Evolutionary conservation across 2,113 vertebrate genomes (phyloP), one percentile per base, ranked within the genome.

Genomic region (Elephas maximus): DNA sequence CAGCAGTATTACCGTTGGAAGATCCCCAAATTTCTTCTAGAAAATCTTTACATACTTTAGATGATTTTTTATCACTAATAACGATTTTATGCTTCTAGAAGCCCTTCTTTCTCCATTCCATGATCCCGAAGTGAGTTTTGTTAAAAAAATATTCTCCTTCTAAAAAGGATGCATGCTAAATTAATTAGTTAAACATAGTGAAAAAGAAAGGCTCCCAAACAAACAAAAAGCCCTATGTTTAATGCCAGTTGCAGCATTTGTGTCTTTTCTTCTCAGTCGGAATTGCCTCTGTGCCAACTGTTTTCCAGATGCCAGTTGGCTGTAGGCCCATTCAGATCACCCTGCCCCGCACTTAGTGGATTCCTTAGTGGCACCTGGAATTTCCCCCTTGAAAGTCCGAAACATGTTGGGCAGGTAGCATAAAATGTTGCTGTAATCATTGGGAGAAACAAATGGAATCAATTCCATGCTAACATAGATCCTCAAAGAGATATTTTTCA

Each of bases 301-400:
- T 96, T 93, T 63, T 33, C 93, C 77, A n/a, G n/a, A 96, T 93
- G 53, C 33, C 90, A 97, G 8, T 44, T 88, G 88, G 11, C 45
- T 97, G 8, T 73, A 84, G 93, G 24, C 37, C 48, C 97, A 37
- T 86, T 98, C 24, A 88, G 45, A 71, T 37, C 37, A 37, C 37
- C 37, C 51, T 84, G 5, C 37, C 85, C 95, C 96, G 12, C 44
- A 90, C 24, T 93, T 95, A 69, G 86, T 0, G 2, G 44, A 88
- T 97, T 97, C 12, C 81, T 92, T 97, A 92, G 9, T 88, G 74
- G 69, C 80, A 88, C 45, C 74, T 97, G 73, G 96, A 92, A 95
- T 96, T 97, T 94, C 67, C 45, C 21, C n/a, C 62, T 1, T 41
- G 33, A 85, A 97, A 97, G 10, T 6, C 67, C 91, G 71, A 93